Conservation (phyloP, 2,888 invertebrate genomes). For the Machimus rusticus region DNA sequence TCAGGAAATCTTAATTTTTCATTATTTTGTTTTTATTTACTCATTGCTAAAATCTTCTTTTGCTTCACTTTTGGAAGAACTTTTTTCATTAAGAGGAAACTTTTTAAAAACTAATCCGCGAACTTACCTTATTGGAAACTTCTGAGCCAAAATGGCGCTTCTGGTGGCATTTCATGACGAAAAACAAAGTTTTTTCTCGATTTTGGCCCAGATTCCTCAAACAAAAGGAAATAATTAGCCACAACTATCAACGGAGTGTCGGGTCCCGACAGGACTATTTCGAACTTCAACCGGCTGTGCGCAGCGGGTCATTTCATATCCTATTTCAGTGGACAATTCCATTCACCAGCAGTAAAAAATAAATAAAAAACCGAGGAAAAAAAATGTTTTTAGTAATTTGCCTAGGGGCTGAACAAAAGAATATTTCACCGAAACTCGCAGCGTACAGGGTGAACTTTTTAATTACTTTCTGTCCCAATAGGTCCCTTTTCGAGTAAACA, state of each 20-base stretch:
- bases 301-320: neutral
- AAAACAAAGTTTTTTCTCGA: neutral
- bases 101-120: neutral
- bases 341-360: neutral
- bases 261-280: neutral
- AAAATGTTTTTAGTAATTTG: neutral
- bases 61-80: neutral
- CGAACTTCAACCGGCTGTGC: neutral
- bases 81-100: neutral
- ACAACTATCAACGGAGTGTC: neutral
- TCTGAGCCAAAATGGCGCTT: neutral
- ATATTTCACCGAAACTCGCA: neutral
- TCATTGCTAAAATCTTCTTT: no score
- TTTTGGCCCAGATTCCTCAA: neutral
- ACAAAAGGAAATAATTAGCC: neutral
- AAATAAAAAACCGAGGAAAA: neutral
- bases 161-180: neutral
- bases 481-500: neutral
- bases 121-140: neutral
- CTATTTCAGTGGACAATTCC: neutral
- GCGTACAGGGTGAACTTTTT: neutral
- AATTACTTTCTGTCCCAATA: neutral
- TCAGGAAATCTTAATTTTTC: no score
- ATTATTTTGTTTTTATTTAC: no score
- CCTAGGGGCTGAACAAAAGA: neutral